phyloP scores from a whole-genome alignment of 2,797 vertebrate genomes.

The Vipera latastei region DNA sequence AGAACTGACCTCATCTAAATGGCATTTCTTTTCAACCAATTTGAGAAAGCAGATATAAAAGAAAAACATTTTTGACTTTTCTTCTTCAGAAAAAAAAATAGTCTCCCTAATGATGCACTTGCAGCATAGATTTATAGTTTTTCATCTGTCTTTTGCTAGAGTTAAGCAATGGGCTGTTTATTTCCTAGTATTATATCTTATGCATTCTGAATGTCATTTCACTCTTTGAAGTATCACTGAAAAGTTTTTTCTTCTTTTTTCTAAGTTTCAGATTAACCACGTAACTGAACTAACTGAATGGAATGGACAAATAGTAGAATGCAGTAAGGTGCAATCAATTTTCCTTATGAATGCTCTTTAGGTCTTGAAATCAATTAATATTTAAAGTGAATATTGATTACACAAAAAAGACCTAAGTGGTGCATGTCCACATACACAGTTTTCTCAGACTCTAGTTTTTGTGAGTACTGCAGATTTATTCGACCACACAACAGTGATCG shows the following conservation, averaged over 20 bases:
- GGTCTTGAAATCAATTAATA: not conserved
- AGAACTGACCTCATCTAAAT: not conserved
- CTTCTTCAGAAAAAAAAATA: slow-evolving; percentile 36
- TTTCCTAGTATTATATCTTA: not conserved
- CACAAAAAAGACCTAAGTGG: not conserved
- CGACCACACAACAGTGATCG: not conserved
- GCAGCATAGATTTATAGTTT: not conserved
- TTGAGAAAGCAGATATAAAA: not conserved
- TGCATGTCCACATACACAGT: not conserved
- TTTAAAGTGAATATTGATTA: not conserved
- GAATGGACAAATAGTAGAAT: slow-evolving; percentile 2
- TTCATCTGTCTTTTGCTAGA: not conserved
- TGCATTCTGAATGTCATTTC: slow-evolving; percentile 16
- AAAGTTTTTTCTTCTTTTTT: slow-evolving; percentile 22
- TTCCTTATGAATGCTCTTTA: not conserved
- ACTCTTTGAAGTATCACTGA: slow-evolving; percentile 24
- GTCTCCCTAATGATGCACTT: slow-evolving; percentile 14
- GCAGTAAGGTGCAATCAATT: not conserved
- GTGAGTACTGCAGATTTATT: not conserved
- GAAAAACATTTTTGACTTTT: slow-evolving; percentile 30
- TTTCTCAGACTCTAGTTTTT: not conserved
- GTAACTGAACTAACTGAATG: slow-evolving; percentile 45
- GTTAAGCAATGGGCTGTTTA: fast-evolving
- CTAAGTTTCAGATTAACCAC: slow-evolving; percentile 24
- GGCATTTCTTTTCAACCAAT: slow-evolving; percentile 17